These are phyloP conservation scores for Eptatretus burgeri DNA, from an alignment of 2,113 vertebrate species.

Conservation along the genomic window DNA sequence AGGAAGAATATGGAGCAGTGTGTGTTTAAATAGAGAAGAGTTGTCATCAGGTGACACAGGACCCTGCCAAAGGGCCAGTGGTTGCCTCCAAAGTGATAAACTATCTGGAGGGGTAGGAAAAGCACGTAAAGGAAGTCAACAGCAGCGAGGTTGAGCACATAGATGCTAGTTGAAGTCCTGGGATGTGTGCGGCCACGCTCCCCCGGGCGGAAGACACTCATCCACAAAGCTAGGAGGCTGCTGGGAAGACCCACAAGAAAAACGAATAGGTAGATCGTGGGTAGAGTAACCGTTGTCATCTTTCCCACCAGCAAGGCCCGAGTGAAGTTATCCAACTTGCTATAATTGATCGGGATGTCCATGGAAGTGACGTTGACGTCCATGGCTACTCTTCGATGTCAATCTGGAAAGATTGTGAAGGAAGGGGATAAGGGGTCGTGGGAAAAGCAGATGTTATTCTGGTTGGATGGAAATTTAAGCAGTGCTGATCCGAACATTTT, in stretches of 20 bases:
- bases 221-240: slow-evolving; percentile 6
- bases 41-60: slow-evolving; percentile 7
- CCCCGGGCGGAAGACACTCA: slow-evolving; percentile 7
- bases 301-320: slow-evolving; percentile 2
- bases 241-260: neutral
- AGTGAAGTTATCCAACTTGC: slow-evolving; percentile 3
- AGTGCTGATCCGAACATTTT: too few relatives aligned
- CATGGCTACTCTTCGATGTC: neutral
- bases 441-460: too few relatives aligned
- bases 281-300: neutral
- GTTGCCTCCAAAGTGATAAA: slow-evolving; percentile 1
- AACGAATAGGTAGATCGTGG: neutral
- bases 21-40: slow-evolving; percentile 8
- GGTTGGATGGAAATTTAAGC: too few relatives aligned
- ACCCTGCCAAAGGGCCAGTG: slow-evolving; percentile 7
- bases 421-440: too few relatives aligned
- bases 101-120: slow-evolving; percentile 9
- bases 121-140: slow-evolving; percentile 6
- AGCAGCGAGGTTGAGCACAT: slow-evolving; percentile 8
- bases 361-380: neutral
- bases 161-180: slow-evolving; percentile 6
- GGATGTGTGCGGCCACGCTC: neutral
- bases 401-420: too few relatives aligned
- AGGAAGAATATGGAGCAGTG: slow-evolving; percentile 9
- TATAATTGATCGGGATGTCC: neutral